Base-by-base conservation (phyloP, 2,113 vertebrate species). In the Cheirogaleus medius region DNA sequence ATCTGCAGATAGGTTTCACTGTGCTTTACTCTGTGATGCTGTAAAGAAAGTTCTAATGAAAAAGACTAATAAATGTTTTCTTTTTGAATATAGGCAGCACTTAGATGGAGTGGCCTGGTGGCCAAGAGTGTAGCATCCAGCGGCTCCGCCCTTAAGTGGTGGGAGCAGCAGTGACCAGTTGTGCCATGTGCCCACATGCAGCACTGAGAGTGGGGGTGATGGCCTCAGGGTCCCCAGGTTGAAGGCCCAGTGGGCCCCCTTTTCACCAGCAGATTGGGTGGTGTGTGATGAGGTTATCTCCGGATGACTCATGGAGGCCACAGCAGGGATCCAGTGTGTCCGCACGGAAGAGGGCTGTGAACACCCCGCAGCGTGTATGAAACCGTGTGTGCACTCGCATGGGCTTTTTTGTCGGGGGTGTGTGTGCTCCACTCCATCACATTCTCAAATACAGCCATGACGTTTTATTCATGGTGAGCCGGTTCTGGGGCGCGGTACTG, bases 61-160 rank as follows among this genome's bases (percentile, higher is more conserved):
- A 54, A 90, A 74, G 81, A 47, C 37, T 64, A 97, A 97, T 97
- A 97, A 97, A 98, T 2, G 5, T 74, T 91, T 88, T 94, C 64
- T 39, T 94, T 97, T 92, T 87, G 69, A 86, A 68, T 7, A 44
- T 14, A 44, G 64, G 37, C 44, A 44, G 39, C 6, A 14, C 20
- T 58, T 27, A 21, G 54, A 3, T 66, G 71, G 69, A 42, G 34
- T 5, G 37, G 25, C 39, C 60, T 20, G 42, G 29, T 12, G 39
- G 58, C 83, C 73, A 60, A 54, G 80, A 64, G 54, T 1, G 0
- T 23, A 1, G 58, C 4, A 0, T 49, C 18, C 7, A 0, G 44
- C 3, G 7, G 27, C 34, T 12, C 14, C 77, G 47, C n/a, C n/a
- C 34, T 54, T 76, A 3, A 20, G 44, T 37, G 25, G 8, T 4